Conservation (phyloP, 2,113 vertebrate species). For the Morone chrysops region DNA sequence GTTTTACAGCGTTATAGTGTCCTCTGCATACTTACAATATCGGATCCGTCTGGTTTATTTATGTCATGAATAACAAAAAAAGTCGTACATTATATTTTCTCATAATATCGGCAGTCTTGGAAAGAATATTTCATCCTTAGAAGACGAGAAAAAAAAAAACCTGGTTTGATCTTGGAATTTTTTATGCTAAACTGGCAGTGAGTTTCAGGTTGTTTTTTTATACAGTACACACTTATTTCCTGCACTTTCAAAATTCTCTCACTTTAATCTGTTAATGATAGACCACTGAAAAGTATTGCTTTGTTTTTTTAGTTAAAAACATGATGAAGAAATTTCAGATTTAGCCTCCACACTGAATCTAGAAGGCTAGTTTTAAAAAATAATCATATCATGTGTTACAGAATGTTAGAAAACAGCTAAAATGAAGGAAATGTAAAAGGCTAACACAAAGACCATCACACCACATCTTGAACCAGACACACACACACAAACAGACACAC, state of each 20-base stretch:
- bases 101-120: background rate
- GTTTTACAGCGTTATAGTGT: background rate
- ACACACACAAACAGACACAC: constrained; percentile 39
- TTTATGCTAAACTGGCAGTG: background rate
- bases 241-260: background rate
- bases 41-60: background rate
- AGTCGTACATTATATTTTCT: background rate
- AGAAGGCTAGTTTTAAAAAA: background rate
- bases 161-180: background rate
- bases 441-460: constrained; percentile 37
- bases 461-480: constrained; percentile 22
- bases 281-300: no score
- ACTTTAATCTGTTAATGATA: background rate
- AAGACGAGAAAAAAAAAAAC: background rate
- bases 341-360: background rate
- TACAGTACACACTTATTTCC: background rate
- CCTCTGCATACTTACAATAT: background rate
- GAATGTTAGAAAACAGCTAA: background rate
- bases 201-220: background rate
- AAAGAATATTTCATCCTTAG: background rate
- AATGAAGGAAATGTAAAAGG: constrained; percentile 1
- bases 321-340: background rate
- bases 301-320: background rate
- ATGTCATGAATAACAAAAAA: background rate
- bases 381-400: background rate